These are phyloP conservation scores for Caerostris darwini DNA, from an alignment of 1,140 invertebrate species.

Conservation along the genomic window DNA sequence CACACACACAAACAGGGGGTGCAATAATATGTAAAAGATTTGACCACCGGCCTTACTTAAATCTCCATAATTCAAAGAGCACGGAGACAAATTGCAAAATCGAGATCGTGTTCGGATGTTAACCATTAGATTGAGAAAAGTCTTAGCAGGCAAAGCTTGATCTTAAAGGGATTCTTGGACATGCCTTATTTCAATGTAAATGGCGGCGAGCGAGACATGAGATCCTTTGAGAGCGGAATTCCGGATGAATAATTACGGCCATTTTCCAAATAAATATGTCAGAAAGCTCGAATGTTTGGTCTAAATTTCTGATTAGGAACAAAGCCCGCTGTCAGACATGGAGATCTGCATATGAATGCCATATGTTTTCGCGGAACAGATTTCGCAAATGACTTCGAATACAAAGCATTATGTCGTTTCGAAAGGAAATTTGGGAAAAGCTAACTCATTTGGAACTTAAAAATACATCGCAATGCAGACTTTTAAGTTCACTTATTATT, in stretches of 20 bases:
- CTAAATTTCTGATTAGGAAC: slow-evolving; percentile 1
- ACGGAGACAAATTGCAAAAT: not conserved
- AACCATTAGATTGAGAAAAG: not conserved
- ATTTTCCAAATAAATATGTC: slow-evolving; percentile 2
- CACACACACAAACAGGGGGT: too few relatives aligned
- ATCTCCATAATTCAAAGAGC: not conserved
- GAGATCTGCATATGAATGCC: not conserved
- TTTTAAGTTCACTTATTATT: too few relatives aligned
- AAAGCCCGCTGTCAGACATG: not conserved
- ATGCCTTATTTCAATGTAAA: not conserved
- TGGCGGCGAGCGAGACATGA: not conserved
- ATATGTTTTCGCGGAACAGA: not conserved
- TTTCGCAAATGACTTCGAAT: not conserved
- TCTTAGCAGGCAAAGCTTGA: not conserved
- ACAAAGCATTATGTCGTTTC: not conserved
- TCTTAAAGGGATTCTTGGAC: not conserved
- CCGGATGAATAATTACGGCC: not conserved
- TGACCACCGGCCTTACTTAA: not conserved
- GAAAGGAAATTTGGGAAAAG: too few relatives aligned
- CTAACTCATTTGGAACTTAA: too few relatives aligned
- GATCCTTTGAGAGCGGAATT: not conserved
- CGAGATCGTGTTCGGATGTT: not conserved
- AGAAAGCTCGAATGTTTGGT: not conserved
- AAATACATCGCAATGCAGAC: too few relatives aligned
- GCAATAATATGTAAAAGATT: too few relatives aligned